These are phyloP conservation scores for Eupithecia subumbrata DNA, from an alignment of 2,888 invertebrate genomes.

Conservation along the genomic window DNA sequence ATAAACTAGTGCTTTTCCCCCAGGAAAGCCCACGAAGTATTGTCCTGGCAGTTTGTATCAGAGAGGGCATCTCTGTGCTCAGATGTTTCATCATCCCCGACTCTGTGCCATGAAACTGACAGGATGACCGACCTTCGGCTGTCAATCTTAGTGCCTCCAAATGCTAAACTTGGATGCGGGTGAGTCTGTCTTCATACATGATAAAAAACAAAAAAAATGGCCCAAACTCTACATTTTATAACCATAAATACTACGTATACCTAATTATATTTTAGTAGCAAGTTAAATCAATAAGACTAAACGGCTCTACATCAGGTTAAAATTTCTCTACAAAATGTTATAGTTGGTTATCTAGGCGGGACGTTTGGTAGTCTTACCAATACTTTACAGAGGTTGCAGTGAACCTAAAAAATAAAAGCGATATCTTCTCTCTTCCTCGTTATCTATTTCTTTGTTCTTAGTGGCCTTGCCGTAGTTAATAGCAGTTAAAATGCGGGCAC, in stretches of 20 bases:
- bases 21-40: conserved; percentile 89
- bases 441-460: background rate
- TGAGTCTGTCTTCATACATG: conserved; percentile 58
- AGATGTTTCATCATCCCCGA: conserved; percentile 78
- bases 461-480: background rate
- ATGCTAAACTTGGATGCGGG: conserved; percentile 94
- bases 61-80: conserved; percentile 83
- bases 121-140: conserved; percentile 88
- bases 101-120: conserved; percentile 76
- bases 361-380: background rate
- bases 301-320: background rate
- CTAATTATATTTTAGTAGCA: no score
- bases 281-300: no score
- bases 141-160: conserved; percentile 91
- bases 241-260: no score
- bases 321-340: background rate
- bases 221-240: background rate
- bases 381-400: background rate
- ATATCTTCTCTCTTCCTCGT: background rate
- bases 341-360: background rate
- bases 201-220: background rate
- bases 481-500: conserved; percentile 3
- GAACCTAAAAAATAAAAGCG: background rate
- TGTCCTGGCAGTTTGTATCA: conserved; percentile 93
- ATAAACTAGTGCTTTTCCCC: background rate